Evolutionary conservation across 2,113 vertebrate species (phyloP).

Genomic region (Brienomyrus brachyistius): DNA sequence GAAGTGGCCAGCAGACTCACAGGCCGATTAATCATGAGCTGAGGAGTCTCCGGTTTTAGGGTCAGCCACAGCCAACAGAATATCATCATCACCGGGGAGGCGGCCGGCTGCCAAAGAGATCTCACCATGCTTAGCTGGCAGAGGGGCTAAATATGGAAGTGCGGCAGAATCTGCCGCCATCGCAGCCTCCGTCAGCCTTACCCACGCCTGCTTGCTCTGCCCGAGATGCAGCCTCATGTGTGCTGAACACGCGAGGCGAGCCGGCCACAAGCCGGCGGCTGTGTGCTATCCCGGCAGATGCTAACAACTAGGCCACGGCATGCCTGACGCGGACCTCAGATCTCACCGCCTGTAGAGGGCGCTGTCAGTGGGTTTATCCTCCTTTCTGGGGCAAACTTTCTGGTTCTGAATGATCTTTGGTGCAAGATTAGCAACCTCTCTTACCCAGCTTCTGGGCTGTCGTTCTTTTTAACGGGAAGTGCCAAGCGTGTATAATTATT

Average conservation of each 20-base stretch:
- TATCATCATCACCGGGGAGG: background rate
- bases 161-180: background rate
- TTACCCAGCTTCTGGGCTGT: background rate
- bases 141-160: background rate
- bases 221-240: background rate
- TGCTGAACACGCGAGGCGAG: background rate
- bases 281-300: background rate
- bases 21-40: background rate
- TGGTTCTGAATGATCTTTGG: background rate
- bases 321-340: background rate
- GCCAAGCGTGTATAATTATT: background rate
- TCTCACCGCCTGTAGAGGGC: background rate
- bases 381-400: background rate
- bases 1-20: background rate
- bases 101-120: background rate
- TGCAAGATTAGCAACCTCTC: background rate
- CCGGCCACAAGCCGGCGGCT: background rate
- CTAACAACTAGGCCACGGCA: background rate
- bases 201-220: background rate
- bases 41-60: background rate
- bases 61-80: background rate
- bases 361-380: background rate
- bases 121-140: background rate
- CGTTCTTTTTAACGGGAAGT: background rate
- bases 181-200: background rate